A percentile compares a stretch with the other conserved stretches of the same genome.
These are phyloP conservation scores for Terrapene triunguis DNA, from an alignment of 2,113 vertebrate genomes.

Conservation along the genomic window DNA sequence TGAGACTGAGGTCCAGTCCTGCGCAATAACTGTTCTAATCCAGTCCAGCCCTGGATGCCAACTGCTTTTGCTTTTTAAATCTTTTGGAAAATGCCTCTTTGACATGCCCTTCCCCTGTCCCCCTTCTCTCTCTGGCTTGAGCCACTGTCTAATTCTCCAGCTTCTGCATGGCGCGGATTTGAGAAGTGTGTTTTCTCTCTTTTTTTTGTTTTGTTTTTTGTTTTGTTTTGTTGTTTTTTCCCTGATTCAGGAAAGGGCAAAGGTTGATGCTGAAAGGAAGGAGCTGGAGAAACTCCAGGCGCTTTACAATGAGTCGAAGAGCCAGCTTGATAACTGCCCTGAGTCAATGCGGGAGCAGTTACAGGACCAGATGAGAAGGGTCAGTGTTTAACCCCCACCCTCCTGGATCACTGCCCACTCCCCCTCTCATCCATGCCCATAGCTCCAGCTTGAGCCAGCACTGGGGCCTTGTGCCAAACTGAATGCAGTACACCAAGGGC, in stretches of 20 bases:
- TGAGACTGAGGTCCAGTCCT: not conserved
- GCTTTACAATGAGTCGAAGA: slow-evolving; percentile 92
- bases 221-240: slow-evolving; percentile 70
- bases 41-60: accelerated
- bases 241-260: slow-evolving; percentile 93
- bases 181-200: slow-evolving; percentile 86
- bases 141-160: slow-evolving; percentile 7
- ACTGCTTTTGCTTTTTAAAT: accelerated
- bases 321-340: slow-evolving; percentile 97
- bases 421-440: slow-evolving; percentile 52
- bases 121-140: not conserved
- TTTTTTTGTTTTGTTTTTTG: not conserved
- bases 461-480: not conserved
- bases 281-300: slow-evolving; percentile 92
- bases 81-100: accelerated
- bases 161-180: slow-evolving; percentile 87
- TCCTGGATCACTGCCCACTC: slow-evolving; percentile 64
- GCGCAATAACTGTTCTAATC: not conserved
- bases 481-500: slow-evolving; percentile 10
- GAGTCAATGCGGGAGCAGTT: slow-evolving; percentile 96
- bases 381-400: slow-evolving; percentile 86
- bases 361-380: slow-evolving; percentile 95
- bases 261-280: slow-evolving; percentile 92
- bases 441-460: slow-evolving; percentile 44
- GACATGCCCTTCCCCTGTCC: accelerated